Base-by-base conservation (phyloP, 2,113 vertebrate genomes). In the Cochlearius cochlearius region DNA sequence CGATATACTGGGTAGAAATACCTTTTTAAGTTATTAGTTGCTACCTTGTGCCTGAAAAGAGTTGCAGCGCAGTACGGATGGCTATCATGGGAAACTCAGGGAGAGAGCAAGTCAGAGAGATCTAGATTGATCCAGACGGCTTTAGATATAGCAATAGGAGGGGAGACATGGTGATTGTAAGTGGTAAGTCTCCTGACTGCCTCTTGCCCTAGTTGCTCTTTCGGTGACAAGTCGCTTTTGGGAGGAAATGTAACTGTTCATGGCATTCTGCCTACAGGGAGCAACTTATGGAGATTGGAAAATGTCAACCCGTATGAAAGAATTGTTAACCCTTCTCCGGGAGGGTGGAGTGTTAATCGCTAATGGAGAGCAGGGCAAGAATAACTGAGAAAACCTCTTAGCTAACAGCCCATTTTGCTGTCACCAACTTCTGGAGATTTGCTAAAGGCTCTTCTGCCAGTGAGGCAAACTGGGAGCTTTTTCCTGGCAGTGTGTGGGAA, bases 401-500 rank as follows among this genome's bases (percentile, higher is more conserved):
- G 29, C 10, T 69, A 19, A 15, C 19, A 73, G 60, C 13, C 10
- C 62, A 1, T 47, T 73, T 69, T 47, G 4, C 29, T 52, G 10
- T 23, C 22, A 15, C 27, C 38, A 19, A 5, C 26, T 17, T 58
- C 8, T 36, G 63, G 53, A 60, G 76, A 9, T 64, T 67, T 78
- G 50, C 21, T 58, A 6, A 68, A 68, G 59, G 30, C 14, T 75
- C 12, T 39, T 32, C 58, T 50, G 49, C 9, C 71, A 43, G 23
- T 17, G 43, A 52, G 38, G 64, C 21, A 58, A 43, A 36, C 34
- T 5, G 1, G 1, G 34, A 88, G 23, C 29, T 25, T 78, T 60
- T 49, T 47, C 58, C 55, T 0, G 0, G 19, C 0, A 2, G 9
- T 18, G 38, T 38, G 67, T 1, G 9, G 50, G 38, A 36, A 72